Evolutionary conservation across 2,113 vertebrate genomes (phyloP).

Genomic region (Sakesphorus luctuosus): DNA sequence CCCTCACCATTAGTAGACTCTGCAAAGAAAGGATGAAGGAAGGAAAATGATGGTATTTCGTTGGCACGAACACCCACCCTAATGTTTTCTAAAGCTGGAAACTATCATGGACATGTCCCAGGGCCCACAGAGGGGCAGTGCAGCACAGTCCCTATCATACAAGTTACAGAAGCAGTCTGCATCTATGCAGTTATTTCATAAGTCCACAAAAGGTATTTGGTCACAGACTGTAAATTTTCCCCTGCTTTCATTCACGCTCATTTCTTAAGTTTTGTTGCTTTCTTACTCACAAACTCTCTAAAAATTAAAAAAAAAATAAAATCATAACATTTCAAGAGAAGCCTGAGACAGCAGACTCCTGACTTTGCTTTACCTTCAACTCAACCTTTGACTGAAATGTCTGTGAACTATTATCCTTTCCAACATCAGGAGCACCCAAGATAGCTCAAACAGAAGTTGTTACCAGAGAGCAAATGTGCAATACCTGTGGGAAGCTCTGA

Average conservation of each 20-base stretch:
- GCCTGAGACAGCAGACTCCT: neutral
- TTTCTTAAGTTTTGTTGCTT: conserved; percentile 48
- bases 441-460: neutral
- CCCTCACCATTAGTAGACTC: neutral
- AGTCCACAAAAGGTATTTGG: conserved; percentile 29
- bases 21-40: neutral
- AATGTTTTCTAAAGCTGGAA: conserved; percentile 31
- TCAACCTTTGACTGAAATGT: neutral
- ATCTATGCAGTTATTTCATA: conserved; percentile 41
- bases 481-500: neutral
- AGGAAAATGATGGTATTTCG: neutral
- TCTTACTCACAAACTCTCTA: conserved; percentile 41
- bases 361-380: neutral
- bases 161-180: conserved; percentile 44
- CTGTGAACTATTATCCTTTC: neutral
- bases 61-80: neutral
- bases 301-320: neutral
- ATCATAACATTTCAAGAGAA: conserved; percentile 16
- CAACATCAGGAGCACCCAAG: neutral
- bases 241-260: conserved; percentile 28
- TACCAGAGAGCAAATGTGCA: neutral
- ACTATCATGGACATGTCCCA: conserved; percentile 43
- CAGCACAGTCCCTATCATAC: neutral
- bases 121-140: neutral
- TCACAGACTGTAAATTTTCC: conserved; percentile 22